Evolutionary conservation across 1,140 invertebrate genomes (phyloP).

Genomic region (Ephestia elutella): DNA sequence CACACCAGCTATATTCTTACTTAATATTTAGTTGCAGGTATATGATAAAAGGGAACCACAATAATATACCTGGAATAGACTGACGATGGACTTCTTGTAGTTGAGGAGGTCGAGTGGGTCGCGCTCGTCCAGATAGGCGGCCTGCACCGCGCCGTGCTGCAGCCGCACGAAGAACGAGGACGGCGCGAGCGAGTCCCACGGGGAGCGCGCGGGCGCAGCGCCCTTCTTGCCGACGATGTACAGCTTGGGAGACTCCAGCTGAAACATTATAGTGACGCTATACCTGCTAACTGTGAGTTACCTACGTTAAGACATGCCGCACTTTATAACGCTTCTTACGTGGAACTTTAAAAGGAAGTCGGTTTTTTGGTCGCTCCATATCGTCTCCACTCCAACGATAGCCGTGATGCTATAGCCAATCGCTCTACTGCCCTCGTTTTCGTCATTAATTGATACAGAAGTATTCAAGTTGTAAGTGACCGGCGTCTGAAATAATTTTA

Average conservation of each 20-base stretch:
- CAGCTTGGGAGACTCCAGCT: constrained; percentile 40
- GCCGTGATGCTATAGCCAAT: constrained; percentile 37
- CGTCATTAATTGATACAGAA: constrained; percentile 36
- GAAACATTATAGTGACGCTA: constrained; percentile 11
- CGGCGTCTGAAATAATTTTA: constrained; percentile 26
- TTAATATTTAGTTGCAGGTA: too few relatives aligned
- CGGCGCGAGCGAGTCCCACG: constrained; percentile 35
- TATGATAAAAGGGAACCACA: not conserved
- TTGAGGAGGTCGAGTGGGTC: constrained; percentile 44
- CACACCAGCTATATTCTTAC: too few relatives aligned
- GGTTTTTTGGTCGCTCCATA: constrained; percentile 16
- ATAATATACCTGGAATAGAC: constrained; percentile 52
- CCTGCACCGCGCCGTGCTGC: constrained; percentile 34
- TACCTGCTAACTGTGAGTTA: not conserved
- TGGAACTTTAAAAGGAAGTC: constrained; percentile 34
- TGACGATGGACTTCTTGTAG: constrained; percentile 48
- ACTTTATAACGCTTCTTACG: constrained; percentile 18
- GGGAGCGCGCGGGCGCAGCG: constrained; percentile 35
- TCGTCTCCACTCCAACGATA: constrained; percentile 19
- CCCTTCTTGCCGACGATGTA: constrained; percentile 35
- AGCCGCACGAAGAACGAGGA: constrained; percentile 42
- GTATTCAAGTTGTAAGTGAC: constrained; percentile 30
- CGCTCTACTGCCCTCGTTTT: constrained; percentile 24
- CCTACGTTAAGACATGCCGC: not conserved
- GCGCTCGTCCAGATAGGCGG: constrained; percentile 31